Evolutionary conservation across 2,888 invertebrate genomes (phyloP).

Genomic region (Parelbella ahira): DNA sequence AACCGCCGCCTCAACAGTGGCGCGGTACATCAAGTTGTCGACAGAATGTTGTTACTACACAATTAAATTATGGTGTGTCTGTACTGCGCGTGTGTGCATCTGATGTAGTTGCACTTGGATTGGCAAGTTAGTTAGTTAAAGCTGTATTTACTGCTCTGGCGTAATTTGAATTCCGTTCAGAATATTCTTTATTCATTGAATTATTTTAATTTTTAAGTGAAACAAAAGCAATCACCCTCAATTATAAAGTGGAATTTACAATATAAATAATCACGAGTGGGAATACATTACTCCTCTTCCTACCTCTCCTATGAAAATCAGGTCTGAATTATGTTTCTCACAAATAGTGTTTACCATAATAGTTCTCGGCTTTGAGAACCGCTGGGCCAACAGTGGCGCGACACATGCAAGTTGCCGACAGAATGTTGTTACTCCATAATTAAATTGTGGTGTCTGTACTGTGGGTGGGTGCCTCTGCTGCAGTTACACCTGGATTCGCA

Average conservation of each 20-base stretch:
- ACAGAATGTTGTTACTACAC: constrained; percentile 1
- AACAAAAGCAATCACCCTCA: too few relatives aligned
- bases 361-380: background rate
- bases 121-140: too few relatives aligned
- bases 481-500: background rate
- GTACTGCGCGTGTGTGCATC: background rate
- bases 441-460: background rate
- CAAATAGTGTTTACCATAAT: too few relatives aligned
- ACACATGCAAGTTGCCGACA: constrained; percentile 3
- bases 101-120: background rate
- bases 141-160: too few relatives aligned
- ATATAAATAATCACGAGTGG: too few relatives aligned
- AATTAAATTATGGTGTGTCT: background rate
- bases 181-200: too few relatives aligned
- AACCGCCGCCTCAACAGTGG: background rate
- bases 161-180: too few relatives aligned
- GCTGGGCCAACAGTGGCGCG: background rate
- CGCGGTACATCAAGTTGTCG: constrained; percentile 1
- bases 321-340: too few relatives aligned
- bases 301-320: too few relatives aligned
- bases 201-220: too few relatives aligned
- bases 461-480: background rate
- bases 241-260: too few relatives aligned
- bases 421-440: constrained; percentile 1
- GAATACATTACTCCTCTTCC: too few relatives aligned